Base-by-base conservation (phyloP, 2,888 invertebrate species). In the Epinotia nisella region DNA sequence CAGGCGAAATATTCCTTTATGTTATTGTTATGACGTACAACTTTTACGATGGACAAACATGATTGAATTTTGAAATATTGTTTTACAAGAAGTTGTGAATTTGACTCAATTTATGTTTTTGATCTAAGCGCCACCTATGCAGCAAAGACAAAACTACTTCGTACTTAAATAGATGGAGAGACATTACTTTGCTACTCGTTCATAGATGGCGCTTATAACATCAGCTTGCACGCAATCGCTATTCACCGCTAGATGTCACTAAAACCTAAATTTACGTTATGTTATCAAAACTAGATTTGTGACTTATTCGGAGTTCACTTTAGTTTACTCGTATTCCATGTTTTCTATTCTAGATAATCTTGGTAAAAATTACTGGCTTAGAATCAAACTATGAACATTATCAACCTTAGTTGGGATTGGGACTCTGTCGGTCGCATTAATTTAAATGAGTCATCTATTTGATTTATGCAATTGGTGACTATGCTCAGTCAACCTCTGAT, bases 141-240 rank as follows among this genome's bases (percentile, higher is more conserved):
- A 13, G 5, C 21, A 2, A 1, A 11, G 0, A 2, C n/a, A 21
- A n/a, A 66, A 41, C 10, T 56, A 56, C 55, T 21, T 39, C 10
- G 7, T n/a, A n/a, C 15, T 9, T 21, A 4, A 21, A n/a, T 24
- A 41, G n/a, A 55, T 41, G 9, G 0, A 15, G 66, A 56, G 56
- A 3, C n/a, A 11, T 24, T 24, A 7, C 15, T 21, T n/a, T 24
- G n/a, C 78, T 78, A 78, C 69, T 76, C 56, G 17, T 5, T 73
- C 53, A 64, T 68, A 79, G 80, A 75, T 77, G 77, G 69, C 75
- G 59, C 13, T 56, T 11, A 21, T 35, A 29, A 2, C 9, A 21
- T 49, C 53, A 19, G 17, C 2, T 55, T n/a, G 1, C 15, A 2
- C 7, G 7, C 11, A 3, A 15, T 29, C 3, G n/a, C 62, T 58